Conservation (phyloP, 2,888 invertebrate genomes). For the Netelia inedita region DNA sequence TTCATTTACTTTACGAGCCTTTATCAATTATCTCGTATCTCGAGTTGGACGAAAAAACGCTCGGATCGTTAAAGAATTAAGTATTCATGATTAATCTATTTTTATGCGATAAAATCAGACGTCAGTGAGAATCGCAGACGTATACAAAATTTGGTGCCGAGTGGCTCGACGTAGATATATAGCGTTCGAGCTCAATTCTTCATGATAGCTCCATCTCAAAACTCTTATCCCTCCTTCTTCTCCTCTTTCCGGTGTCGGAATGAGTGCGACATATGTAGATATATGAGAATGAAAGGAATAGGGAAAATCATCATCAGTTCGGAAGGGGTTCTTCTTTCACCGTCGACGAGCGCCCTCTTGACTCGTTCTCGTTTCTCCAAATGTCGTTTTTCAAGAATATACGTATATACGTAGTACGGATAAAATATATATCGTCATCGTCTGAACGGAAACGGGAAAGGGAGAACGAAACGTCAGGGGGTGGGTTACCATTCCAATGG, state of each 20-base stretch:
- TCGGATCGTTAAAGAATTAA: too few relatives aligned
- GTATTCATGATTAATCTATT: too few relatives aligned
- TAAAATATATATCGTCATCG: slow-evolving; percentile 4
- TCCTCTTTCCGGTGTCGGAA: background rate
- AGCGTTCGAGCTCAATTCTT: background rate
- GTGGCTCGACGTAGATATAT: too few relatives aligned
- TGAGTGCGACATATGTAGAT: slow-evolving; percentile 22
- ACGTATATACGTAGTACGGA: background rate
- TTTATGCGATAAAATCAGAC: too few relatives aligned
- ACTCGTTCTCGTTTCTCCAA: slow-evolving; percentile 63
- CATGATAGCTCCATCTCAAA: slow-evolving; percentile 11
- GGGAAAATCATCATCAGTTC: slow-evolving; percentile 57
- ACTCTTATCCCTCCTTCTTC: background rate
- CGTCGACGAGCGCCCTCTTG: slow-evolving; percentile 32
- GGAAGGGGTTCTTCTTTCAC: slow-evolving; percentile 26
- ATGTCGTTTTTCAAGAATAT: slow-evolving; percentile 46
- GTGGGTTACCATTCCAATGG: background rate
- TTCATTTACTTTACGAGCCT: too few relatives aligned
- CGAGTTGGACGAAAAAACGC: too few relatives aligned
- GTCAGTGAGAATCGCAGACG: too few relatives aligned
- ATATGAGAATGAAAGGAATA: slow-evolving; percentile 49
- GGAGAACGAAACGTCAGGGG: background rate
- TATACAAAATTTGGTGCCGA: too few relatives aligned
- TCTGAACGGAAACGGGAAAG: slow-evolving; percentile 46
- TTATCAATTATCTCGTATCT: too few relatives aligned